phyloP scores from a whole-genome alignment of 2,888 invertebrate species.

The Coelogynopora nodosa region DNA sequence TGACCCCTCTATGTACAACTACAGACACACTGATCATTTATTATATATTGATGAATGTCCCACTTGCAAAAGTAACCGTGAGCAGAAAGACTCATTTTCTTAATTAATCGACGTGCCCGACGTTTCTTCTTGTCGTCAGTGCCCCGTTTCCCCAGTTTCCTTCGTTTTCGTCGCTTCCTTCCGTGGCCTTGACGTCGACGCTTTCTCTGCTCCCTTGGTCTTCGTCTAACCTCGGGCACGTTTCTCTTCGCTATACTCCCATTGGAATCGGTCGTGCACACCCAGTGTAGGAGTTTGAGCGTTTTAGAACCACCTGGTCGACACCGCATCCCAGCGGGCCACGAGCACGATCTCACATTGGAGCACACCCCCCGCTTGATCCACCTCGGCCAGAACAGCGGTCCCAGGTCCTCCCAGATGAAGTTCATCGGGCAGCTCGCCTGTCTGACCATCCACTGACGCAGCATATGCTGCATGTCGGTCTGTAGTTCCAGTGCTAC shows the following conservation, averaged over 20 bases:
- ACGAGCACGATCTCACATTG: slow-evolving; percentile 54
- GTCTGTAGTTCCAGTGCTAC: slow-evolving; percentile 15
- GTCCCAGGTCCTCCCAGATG: slow-evolving; percentile 57
- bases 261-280: slow-evolving; percentile 50
- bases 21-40: slow-evolving; percentile 42
- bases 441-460: slow-evolving; percentile 53
- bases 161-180: neutral
- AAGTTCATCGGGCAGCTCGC: slow-evolving; percentile 54
- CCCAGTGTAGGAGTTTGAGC: slow-evolving; percentile 57
- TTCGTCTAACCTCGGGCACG: neutral
- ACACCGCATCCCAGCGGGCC: slow-evolving; percentile 60
- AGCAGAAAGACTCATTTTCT: neutral
- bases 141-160: neutral
- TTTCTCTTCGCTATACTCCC: neutral
- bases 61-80: slow-evolving; percentile 43
- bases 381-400: slow-evolving; percentile 60
- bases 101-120: slow-evolving; percentile 1
- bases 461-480: slow-evolving; percentile 47
- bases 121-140: neutral
- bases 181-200: neutral
- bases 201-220: neutral
- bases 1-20: slow-evolving; percentile 11
- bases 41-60: slow-evolving; percentile 40
- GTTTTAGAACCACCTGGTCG: slow-evolving; percentile 53
- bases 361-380: slow-evolving; percentile 55